phyloP scores from a whole-genome alignment of 1,140 invertebrate species.

The Formica selysi region DNA sequence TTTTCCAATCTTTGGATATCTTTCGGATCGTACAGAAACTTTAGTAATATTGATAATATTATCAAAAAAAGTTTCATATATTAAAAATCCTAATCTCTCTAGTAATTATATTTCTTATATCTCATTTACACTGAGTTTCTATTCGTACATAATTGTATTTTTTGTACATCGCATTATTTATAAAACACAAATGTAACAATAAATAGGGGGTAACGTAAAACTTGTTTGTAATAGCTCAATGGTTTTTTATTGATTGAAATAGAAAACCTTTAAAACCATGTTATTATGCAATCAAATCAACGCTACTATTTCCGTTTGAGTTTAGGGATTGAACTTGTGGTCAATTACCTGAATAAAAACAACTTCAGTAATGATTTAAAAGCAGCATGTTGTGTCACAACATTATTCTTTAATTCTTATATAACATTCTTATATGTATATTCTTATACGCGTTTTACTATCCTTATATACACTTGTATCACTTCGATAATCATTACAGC shows the following conservation, averaged over 20 bases:
- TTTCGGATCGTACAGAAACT: neutral
- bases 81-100: neutral
- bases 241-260: neutral
- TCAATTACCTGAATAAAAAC: neutral
- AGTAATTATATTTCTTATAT: neutral
- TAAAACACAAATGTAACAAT: neutral
- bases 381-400: neutral
- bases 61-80: neutral
- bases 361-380: neutral
- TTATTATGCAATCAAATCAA: neutral
- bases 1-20: neutral
- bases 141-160: neutral
- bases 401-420: neutral
- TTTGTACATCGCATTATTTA: neutral
- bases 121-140: neutral
- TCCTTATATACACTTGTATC: no score
- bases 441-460: no score
- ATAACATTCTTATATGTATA: no score
- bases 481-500: no score
- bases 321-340: neutral
- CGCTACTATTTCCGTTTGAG: neutral
- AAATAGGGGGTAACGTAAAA: neutral
- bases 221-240: neutral
- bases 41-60: no score
- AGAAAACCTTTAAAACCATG: neutral